Evolutionary conservation across 2,888 invertebrate species (phyloP).

Genomic region (Spatulosminthurus flaviceps): DNA sequence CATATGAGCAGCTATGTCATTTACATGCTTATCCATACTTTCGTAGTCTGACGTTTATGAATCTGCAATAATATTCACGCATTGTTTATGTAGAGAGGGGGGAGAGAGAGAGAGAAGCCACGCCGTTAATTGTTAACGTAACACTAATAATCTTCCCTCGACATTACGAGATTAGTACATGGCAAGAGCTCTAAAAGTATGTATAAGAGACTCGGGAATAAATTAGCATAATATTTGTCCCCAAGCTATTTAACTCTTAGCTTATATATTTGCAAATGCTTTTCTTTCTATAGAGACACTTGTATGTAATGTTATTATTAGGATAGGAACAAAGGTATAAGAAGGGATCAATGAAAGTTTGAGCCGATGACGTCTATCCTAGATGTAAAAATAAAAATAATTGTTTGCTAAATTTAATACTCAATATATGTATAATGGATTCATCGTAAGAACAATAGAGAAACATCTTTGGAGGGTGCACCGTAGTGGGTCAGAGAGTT

Average conservation of each 20-base stretch:
- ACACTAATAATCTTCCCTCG: not conserved
- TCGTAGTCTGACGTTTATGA: not conserved
- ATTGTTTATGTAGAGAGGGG: too few species aligned
- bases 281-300: too few species aligned
- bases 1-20: not conserved
- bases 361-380: not conserved
- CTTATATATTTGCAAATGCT: too few species aligned
- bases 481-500: not conserved
- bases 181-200: too few species aligned
- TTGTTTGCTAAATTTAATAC: slow-evolving; percentile 2
- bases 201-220: not conserved
- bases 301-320: too few species aligned
- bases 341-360: slow-evolving; percentile 10
- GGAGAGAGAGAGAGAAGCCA: slow-evolving; percentile 20
- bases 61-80: slow-evolving; percentile 1
- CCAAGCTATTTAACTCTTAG: not conserved
- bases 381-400: too few species aligned
- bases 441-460: not conserved
- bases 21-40: not conserved
- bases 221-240: not conserved
- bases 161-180: not conserved
- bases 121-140: slow-evolving; percentile 20
- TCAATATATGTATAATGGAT: not conserved
- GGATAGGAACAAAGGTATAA: too few species aligned
- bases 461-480: not conserved